Conservation (phyloP, 2,888 invertebrate species). For the Stenichneumon culpator region DNA sequence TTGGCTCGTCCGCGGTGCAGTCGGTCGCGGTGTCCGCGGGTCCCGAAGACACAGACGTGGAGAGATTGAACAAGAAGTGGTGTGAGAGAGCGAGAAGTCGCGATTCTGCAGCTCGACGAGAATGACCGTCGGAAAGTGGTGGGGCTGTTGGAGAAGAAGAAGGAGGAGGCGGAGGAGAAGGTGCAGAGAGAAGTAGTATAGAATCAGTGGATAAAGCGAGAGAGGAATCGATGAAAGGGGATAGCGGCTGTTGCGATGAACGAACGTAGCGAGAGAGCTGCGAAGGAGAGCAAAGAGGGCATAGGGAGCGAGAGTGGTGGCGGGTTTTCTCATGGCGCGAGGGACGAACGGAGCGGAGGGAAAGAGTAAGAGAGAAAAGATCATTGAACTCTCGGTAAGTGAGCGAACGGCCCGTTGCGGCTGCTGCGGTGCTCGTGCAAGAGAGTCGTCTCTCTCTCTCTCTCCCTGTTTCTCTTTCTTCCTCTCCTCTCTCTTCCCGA, state of each 20-base stretch:
- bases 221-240: constrained; percentile 70
- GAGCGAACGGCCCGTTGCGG: constrained; percentile 69
- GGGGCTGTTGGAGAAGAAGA: not conserved
- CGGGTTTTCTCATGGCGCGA: constrained; percentile 55
- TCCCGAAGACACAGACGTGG: constrained; percentile 17
- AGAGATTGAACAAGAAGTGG: constrained; percentile 39
- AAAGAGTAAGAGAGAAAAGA: constrained; percentile 70
- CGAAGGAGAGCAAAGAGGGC: constrained; percentile 49
- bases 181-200: constrained; percentile 43
- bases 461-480: not conserved
- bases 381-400: constrained; percentile 79
- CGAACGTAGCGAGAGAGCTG: constrained; percentile 56
- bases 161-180: constrained; percentile 47
- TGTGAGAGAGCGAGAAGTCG: constrained; percentile 61
- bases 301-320: constrained; percentile 56
- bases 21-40: not conserved
- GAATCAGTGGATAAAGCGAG: constrained; percentile 59
- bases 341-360: constrained; percentile 69
- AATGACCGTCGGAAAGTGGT: constrained; percentile 58
- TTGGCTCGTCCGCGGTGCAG: not conserved
- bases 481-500: not conserved
- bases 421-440: constrained; percentile 70
- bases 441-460: constrained; percentile 1
- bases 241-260: constrained; percentile 60
- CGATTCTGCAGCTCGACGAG: constrained; percentile 54